These are phyloP conservation scores for Homarus americanus DNA, from an alignment of 1,140 invertebrate species.

Conservation along the genomic window DNA sequence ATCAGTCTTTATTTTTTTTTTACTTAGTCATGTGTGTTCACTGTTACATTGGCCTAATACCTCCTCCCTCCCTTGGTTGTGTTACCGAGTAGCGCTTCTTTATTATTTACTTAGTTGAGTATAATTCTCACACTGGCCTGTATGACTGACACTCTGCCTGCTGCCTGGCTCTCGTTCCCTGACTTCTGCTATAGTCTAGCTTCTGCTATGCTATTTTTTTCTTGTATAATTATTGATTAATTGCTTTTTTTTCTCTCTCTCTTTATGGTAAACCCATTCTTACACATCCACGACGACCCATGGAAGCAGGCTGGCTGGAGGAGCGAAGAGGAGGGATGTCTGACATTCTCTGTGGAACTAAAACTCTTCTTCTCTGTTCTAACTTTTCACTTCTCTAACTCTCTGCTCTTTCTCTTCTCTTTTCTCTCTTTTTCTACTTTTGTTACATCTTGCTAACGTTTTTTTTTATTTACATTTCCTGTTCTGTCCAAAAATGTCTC, in stretches of 20 bases:
- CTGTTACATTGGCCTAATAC: no score
- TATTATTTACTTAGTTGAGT: not conserved
- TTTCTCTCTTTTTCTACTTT: not conserved
- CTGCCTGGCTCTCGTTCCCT: not conserved
- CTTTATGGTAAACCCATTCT: conserved; percentile 34
- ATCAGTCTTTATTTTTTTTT: no score
- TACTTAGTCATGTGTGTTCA: no score
- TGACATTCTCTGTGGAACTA: no score
- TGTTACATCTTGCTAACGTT: not conserved
- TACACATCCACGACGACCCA: conserved; percentile 52
- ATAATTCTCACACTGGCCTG: not conserved
- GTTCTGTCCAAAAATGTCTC: not conserved
- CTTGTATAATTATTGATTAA: not conserved
- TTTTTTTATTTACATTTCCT: not conserved
- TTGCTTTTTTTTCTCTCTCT: conserved; percentile 2
- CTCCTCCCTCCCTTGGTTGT: not conserved
- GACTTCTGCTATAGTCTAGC: not conserved
- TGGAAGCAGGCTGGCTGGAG: conserved; percentile 56
- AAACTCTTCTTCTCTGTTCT: no score
- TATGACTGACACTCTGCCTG: not conserved
- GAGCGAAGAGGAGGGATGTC: conserved; percentile 39
- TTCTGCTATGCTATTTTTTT: not conserved
- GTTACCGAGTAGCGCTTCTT: not conserved
- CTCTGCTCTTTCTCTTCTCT: not conserved
- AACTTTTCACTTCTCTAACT: not conserved